Percentiles rank a stretch among this genome's conserved stretches.
Conservation (phyloP, 1,140 invertebrate species). For the Anthonomus grandis region DNA sequence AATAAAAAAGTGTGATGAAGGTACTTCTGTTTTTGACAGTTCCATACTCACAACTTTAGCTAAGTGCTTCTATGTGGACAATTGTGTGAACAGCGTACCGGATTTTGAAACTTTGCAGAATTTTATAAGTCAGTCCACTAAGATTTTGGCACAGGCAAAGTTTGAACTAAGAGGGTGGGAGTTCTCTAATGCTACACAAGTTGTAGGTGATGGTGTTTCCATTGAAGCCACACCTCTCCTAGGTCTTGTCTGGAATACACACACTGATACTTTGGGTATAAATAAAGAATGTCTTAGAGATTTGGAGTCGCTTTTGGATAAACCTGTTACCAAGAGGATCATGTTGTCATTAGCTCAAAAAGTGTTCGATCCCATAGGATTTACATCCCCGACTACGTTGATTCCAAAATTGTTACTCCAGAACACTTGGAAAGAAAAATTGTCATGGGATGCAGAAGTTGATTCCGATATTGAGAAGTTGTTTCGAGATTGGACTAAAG, state of each 20-base stretch:
- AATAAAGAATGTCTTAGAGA: neutral
- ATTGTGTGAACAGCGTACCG: no score
- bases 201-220: neutral
- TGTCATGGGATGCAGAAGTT: conserved; percentile 14
- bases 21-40: no score
- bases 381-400: conserved; percentile 7
- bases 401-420: conserved; percentile 21
- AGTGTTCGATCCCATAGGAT: conserved; percentile 4
- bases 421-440: conserved; percentile 5
- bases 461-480: conserved; percentile 8
- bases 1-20: no score
- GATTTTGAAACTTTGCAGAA: no score
- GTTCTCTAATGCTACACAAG: neutral
- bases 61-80: no score
- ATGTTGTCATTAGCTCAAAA: conserved; percentile 12
- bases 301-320: neutral
- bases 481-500: conserved; percentile 19
- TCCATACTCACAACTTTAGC: no score
- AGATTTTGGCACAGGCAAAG: conserved; percentile 22
- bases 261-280: neutral
- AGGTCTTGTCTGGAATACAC: conserved; percentile 2
- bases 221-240: neutral
- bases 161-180: conserved; percentile 38
- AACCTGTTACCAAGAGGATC: conserved; percentile 6
- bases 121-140: no score